Percentiles rank a stretch among this genome's conserved stretches.
phyloP scores from a whole-genome alignment of 2,113 vertebrate species.

The Pteruthius melanotis region DNA sequence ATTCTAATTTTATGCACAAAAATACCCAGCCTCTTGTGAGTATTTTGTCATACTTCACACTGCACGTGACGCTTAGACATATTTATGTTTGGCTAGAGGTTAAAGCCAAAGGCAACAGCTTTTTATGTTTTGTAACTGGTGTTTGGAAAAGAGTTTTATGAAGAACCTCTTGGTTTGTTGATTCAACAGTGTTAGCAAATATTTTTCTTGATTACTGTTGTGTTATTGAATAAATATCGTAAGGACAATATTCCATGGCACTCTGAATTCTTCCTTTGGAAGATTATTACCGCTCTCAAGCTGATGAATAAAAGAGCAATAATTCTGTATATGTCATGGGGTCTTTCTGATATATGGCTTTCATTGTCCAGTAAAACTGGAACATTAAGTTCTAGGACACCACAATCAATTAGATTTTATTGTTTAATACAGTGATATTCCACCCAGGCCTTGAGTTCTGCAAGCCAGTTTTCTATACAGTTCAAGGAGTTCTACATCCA shows the following conservation, averaged over 20 bases:
- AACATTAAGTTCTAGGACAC: slow-evolving; percentile 24
- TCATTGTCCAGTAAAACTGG: neutral
- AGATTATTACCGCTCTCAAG: neutral
- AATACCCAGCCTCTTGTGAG: neutral
- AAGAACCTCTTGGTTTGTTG: neutral
- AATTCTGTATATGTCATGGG: neutral
- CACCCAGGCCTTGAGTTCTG: neutral
- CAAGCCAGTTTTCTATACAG: neutral
- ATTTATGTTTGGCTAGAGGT: neutral
- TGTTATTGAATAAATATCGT: neutral
- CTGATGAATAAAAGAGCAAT: neutral
- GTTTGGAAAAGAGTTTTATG: neutral
- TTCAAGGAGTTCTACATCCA: neutral
- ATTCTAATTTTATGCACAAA: neutral
- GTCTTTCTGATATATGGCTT: neutral
- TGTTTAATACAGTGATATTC: neutral
- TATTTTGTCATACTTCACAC: neutral
- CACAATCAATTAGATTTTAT: slow-evolving; percentile 35
- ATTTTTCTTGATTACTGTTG: neutral
- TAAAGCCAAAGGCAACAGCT: neutral
- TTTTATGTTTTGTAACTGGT: neutral
- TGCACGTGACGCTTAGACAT: accelerated
- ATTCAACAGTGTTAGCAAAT: neutral
- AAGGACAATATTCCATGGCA: neutral
- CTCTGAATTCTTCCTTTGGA: neutral